phyloP scores from a whole-genome alignment of 2,797 vertebrate genomes.

The Atherinosoma microstoma region DNA sequence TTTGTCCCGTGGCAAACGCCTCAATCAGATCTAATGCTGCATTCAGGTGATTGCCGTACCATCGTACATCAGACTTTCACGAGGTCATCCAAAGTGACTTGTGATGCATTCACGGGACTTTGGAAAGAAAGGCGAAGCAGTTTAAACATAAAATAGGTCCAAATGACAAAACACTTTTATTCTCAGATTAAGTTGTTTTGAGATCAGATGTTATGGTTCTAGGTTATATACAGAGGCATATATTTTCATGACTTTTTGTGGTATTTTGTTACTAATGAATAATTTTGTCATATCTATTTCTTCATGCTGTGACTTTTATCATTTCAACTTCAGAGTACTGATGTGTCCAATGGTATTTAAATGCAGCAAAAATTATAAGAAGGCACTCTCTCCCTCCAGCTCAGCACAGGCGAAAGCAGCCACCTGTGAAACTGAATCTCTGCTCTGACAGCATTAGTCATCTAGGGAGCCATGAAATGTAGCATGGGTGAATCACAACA shows the following conservation, averaged over 20 bases:
- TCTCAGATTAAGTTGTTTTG: neutral
- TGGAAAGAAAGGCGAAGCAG: neutral
- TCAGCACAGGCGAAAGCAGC: conserved; percentile 46
- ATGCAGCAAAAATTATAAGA: conserved; percentile 37
- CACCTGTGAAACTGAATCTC: neutral
- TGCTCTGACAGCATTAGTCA: neutral
- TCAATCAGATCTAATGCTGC: conserved; percentile 67
- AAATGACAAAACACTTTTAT: neutral
- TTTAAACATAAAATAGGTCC: neutral
- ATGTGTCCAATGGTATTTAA: conserved; percentile 25
- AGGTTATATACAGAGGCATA: neutral
- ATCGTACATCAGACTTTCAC: neutral
- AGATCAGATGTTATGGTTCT: neutral
- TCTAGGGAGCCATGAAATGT: neutral
- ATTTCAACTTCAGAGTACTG: fast-evolving
- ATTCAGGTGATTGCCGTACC: conserved; percentile 50
- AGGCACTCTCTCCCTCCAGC: conserved; percentile 45
- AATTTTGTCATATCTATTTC: neutral
- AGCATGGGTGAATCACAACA: neutral
- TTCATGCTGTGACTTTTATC: neutral
- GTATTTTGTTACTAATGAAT: neutral
- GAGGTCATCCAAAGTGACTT: neutral
- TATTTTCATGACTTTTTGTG: neutral
- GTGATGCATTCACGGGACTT: conserved; percentile 22
- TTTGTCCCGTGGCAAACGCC: conserved; percentile 53